Base-by-base conservation (phyloP, 2,113 vertebrate genomes). In the Sitta europaea region DNA sequence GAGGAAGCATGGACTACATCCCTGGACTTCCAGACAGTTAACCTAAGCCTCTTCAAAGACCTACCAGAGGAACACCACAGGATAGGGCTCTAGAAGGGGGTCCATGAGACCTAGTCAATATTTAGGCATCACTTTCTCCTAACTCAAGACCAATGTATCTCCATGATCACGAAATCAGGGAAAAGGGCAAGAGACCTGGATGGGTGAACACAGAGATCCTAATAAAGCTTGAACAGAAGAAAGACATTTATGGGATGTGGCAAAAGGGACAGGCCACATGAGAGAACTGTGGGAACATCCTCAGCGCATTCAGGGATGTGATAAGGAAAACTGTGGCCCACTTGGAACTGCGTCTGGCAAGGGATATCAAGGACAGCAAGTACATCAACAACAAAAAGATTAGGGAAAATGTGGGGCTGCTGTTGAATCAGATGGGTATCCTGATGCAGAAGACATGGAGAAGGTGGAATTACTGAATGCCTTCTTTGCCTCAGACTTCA, bases 231-330 rank as follows among this genome's bases (percentile, higher is more conserved):
- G 4, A 54, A 62, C 14, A 25, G 33, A 83, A 45, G 9, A 72
- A 72, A 72, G 13, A 33, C 27, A 54, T 63, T 11, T 27, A 72
- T 47, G 23, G 5, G 38, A 23, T 33, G 28, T 54, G 23, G n/a
- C 22, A 63, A 38, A 54, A 84, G 5, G 29, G 11, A 47, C 5
- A 38, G 22, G 7, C 29, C 24, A 55, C 0, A 0, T 47, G 14
- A 18, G 14, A 65, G 42, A 15, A 74, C 35, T 24, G 8, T 12
- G 38, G 40, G 40, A 63, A 45, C 19, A 48, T 40, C 24, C 5
- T 65, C 23, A 74, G 42, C 20, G 10, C 29, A 48, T 55, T 19
- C 19, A 73, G 50, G 5, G 33, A 72, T 45, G 11, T 25, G 7
- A 11, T 21, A 53, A 45, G 18, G 22, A 62, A 83, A 24, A 53